A percentile compares a stretch with the other conserved stretches of the same genome.
Conservation (phyloP, 2,113 vertebrate species). For the Cariama cristata region DNA sequence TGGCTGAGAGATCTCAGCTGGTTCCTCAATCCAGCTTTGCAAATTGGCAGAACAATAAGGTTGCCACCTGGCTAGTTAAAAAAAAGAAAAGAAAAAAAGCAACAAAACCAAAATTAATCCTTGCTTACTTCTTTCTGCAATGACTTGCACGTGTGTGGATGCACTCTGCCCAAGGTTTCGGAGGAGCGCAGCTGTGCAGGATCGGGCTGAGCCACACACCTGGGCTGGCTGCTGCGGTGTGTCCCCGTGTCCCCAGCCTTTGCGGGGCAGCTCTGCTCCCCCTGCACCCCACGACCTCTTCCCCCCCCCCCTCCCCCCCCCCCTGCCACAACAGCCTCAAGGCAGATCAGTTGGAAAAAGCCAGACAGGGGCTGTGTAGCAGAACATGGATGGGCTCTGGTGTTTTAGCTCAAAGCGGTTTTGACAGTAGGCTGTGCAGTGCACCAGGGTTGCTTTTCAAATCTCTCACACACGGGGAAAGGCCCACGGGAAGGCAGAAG, state of each 20-base stretch:
- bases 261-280: neutral
- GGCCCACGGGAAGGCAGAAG: neutral
- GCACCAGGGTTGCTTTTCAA: neutral
- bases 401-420: fast-evolving
- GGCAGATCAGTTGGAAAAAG: fast-evolving
- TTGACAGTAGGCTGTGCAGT: neutral
- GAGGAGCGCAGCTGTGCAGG: fast-evolving
- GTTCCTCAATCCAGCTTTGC: neutral
- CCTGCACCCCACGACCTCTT: fast-evolving
- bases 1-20: constrained; percentile 20
- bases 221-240: neutral
- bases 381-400: fast-evolving
- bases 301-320: fast-evolving
- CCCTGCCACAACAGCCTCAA: fast-evolving
- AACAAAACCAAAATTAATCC: neutral
- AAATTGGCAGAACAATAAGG: neutral
- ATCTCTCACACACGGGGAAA: fast-evolving
- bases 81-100: neutral
- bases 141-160: neutral
- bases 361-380: neutral
- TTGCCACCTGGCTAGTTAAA: neutral
- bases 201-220: fast-evolving
- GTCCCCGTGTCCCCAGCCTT: neutral
- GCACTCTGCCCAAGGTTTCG: fast-evolving
- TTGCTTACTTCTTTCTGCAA: neutral